Evolutionary conservation across 2,888 invertebrate species (phyloP).

Genomic region (Tetragonisca angustula): DNA sequence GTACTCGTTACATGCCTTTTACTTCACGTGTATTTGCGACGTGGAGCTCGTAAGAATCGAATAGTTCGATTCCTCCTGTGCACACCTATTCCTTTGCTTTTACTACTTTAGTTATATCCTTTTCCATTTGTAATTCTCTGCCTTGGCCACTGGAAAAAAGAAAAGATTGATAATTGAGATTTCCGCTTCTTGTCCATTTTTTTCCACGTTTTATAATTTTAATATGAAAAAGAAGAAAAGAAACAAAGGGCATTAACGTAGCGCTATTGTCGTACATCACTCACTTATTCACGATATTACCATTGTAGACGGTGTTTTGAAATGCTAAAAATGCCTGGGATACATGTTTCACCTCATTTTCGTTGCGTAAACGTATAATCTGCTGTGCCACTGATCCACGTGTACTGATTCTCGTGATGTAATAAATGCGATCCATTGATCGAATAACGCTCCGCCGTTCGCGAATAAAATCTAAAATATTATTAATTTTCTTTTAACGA

Average conservation of each 20-base stretch:
- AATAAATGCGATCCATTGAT: constrained; percentile 46
- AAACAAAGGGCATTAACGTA: background rate
- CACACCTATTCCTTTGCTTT: background rate
- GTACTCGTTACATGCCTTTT: constrained; percentile 3
- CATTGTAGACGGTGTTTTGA: constrained; percentile 7
- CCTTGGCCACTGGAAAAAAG: background rate
- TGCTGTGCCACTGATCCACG: constrained; percentile 60
- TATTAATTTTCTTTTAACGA: background rate
- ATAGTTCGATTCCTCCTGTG: background rate
- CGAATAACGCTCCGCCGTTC: background rate
- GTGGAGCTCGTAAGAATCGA: background rate
- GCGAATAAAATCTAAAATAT: background rate
- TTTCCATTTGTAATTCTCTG: background rate
- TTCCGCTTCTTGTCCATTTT: background rate
- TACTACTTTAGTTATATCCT: background rate
- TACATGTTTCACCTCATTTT: constrained; percentile 10
- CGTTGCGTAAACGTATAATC: constrained; percentile 69
- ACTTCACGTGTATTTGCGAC: background rate
- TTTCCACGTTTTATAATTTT: background rate
- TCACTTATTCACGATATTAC: constrained; percentile 2
- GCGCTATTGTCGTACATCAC: background rate
- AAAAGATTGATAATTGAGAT: background rate
- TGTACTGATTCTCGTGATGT: constrained; percentile 59
- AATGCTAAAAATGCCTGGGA: constrained; percentile 18
- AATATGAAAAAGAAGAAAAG: background rate